These are phyloP conservation scores for Pipistrellus pygmaeus DNA, from an alignment of 2,797 vertebrate genomes.

Conservation along the genomic window DNA sequence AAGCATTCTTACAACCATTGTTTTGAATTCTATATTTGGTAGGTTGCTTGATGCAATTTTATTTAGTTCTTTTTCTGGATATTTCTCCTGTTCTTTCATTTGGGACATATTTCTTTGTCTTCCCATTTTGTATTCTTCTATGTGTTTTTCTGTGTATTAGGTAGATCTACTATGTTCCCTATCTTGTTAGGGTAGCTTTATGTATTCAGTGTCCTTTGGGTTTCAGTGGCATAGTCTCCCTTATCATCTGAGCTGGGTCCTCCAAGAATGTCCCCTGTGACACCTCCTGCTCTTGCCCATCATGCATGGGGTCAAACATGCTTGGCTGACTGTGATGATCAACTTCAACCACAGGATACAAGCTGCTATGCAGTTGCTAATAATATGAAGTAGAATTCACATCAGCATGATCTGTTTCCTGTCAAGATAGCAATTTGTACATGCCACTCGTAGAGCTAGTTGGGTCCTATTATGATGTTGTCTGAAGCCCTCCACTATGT, in stretches of 20 bases:
- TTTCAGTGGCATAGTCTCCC: not conserved
- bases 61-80: not conserved
- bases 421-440: not conserved
- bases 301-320: not conserved
- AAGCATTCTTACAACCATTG: not conserved
- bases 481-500: not conserved
- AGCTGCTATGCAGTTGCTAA: not conserved
- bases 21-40: not conserved
- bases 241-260: not conserved
- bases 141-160: not conserved
- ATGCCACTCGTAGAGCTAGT: not conserved
- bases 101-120: not conserved
- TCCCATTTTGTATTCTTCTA: not conserved
- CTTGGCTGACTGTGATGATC: not conserved
- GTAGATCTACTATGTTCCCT: not conserved
- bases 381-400: not conserved
- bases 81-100: not conserved
- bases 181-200: not conserved
- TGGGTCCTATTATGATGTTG: not conserved
- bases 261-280: not conserved
- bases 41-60: not conserved
- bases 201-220: not conserved
- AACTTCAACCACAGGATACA: not conserved
- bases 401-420: not conserved
- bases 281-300: not conserved